Conservation (phyloP, 2,888 invertebrate genomes). For the Neria commutata region DNA sequence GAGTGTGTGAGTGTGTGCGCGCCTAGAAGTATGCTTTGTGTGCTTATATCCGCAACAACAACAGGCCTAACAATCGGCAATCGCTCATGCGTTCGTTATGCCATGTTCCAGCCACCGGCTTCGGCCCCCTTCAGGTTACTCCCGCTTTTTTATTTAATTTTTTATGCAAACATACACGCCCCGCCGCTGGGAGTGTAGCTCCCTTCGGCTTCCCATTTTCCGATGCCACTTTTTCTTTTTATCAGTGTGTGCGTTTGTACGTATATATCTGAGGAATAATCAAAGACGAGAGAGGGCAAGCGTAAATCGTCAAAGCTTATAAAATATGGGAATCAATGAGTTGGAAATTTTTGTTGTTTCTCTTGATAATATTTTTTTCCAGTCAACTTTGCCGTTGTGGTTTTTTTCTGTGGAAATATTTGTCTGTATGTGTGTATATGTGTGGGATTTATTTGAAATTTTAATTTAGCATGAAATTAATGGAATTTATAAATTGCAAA, state of each 20-base stretch:
- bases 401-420: conserved; percentile 21
- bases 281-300: conserved; percentile 11
- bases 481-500: conserved; percentile 33
- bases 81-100: conserved; percentile 57
- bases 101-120: conserved; percentile 39
- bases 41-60: conserved; percentile 24
- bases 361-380: conserved; percentile 13
- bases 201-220: no score
- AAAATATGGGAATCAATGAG: conserved; percentile 60
- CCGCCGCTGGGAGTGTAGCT: neutral
- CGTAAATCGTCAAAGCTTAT: conserved; percentile 34
- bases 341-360: conserved; percentile 53
- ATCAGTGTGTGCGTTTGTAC: no score
- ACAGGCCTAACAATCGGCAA: conserved; percentile 33
- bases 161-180: conserved; percentile 37
- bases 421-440: conserved; percentile 12
- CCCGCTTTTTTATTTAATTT: conserved; percentile 10
- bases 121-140: conserved; percentile 2
- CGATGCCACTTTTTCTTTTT: no score
- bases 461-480: conserved; percentile 46
- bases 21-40: conserved; percentile 44
- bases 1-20: conserved; percentile 7
- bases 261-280: conserved; percentile 19
- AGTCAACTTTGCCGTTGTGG: conserved; percentile 16
- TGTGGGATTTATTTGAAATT: conserved; percentile 35